Conservation (phyloP, 2,888 invertebrate genomes). For the Pterostichus niger region DNA sequence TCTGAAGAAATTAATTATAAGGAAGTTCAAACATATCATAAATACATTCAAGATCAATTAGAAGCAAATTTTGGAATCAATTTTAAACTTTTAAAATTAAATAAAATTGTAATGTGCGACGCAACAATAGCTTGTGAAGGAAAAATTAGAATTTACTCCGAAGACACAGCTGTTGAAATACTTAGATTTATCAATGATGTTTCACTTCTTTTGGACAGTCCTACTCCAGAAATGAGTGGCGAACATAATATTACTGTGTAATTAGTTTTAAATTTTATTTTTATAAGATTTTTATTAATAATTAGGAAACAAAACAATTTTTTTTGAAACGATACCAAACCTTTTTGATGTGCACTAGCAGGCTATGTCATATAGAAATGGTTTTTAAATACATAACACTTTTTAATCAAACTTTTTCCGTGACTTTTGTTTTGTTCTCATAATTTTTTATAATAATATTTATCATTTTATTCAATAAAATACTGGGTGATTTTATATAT, state of each 20-base stretch:
- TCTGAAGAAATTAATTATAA: conserved; percentile 50
- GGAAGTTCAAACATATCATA: conserved; percentile 64
- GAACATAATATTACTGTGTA: not conserved
- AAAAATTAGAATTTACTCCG: conserved; percentile 49
- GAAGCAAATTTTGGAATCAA: conserved; percentile 34
- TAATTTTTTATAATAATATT: no score
- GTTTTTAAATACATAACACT: not conserved
- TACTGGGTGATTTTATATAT: no score
- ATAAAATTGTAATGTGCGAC: conserved; percentile 30
- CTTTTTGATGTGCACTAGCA: not conserved
- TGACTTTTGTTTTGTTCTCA: no score
- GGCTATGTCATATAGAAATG: not conserved
- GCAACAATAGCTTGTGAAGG: conserved; percentile 56
- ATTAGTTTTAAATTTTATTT: not conserved
- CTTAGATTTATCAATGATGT: conserved; percentile 58
- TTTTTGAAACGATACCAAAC: not conserved
- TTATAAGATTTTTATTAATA: not conserved
- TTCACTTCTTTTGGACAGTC: conserved; percentile 29
- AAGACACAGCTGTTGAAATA: conserved; percentile 32
- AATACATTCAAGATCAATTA: conserved; percentile 54
- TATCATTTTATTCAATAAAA: no score
- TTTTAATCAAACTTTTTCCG: not conserved
- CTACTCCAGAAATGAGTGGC: conserved; percentile 26
- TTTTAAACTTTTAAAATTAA: conserved; percentile 52
- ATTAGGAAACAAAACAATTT: no score